Percentiles rank a stretch among this genome's conserved stretches.
These are phyloP conservation scores for Prosapia bicincta DNA, from an alignment of 2,888 invertebrate genomes.

Conservation along the genomic window DNA sequence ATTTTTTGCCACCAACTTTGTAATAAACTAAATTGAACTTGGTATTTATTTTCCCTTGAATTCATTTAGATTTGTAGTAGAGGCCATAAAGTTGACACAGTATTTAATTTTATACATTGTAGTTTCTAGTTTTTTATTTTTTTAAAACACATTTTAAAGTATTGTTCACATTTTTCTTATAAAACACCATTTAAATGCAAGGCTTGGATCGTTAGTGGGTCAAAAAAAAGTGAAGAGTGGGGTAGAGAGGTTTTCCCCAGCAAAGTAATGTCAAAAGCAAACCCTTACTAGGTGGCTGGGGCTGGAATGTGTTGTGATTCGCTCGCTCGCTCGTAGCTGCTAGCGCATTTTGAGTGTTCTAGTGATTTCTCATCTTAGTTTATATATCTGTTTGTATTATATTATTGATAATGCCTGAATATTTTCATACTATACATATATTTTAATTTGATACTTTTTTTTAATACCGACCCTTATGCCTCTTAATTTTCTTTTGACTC, in stretches of 20 bases:
- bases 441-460: not conserved
- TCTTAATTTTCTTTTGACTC: slow-evolving; percentile 2
- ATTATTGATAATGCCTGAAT: slow-evolving; percentile 25
- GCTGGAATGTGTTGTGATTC: slow-evolving; percentile 27
- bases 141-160: too few relatives aligned
- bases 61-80: too few relatives aligned
- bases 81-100: too few relatives aligned
- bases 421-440: slow-evolving; percentile 2
- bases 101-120: too few relatives aligned
- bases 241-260: slow-evolving; percentile 32
- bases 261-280: slow-evolving; percentile 43
- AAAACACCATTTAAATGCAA: not conserved
- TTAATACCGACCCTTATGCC: not conserved
- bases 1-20: too few relatives aligned
- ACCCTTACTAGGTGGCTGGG: slow-evolving; percentile 27
- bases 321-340: slow-evolving; percentile 26
- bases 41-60: too few relatives aligned
- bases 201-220: slow-evolving; percentile 2
- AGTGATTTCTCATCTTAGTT: slow-evolving; percentile 26
- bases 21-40: too few relatives aligned
- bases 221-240: not conserved
- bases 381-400: slow-evolving; percentile 28
- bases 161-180: too few relatives aligned
- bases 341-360: slow-evolving; percentile 32
- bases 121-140: too few relatives aligned